Conservation (phyloP, 2,888 invertebrate species). For the Yponomeuta malinellus region DNA sequence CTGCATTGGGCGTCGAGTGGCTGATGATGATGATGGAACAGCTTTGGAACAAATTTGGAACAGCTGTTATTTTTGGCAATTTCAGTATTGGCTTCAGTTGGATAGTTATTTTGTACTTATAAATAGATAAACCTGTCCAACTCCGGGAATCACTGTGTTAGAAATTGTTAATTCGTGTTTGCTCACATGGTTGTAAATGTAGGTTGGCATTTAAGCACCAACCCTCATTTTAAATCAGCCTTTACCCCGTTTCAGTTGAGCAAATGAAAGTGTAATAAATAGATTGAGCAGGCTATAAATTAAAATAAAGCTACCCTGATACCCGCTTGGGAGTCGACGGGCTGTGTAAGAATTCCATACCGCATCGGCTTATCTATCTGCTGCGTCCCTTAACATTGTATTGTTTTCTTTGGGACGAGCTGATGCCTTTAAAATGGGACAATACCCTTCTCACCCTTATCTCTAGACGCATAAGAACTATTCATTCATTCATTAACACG, state of each 20-base stretch:
- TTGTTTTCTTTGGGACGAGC: constrained; percentile 3
- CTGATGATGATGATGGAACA: too few relatives aligned
- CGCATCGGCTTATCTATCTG: constrained; percentile 4
- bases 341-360: constrained; percentile 1
- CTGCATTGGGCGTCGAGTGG: too few relatives aligned
- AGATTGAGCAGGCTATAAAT: constrained; percentile 12
- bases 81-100: too few relatives aligned
- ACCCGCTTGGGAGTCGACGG: background rate
- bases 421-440: background rate
- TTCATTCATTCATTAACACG: background rate
- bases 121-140: too few relatives aligned
- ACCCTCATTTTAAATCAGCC: too few relatives aligned
- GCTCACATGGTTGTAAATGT: too few relatives aligned
- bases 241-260: background rate
- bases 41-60: too few relatives aligned
- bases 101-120: too few relatives aligned
- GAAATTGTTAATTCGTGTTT: too few relatives aligned
- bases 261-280: constrained; percentile 8
- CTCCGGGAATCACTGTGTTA: too few relatives aligned
- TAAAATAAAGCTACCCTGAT: constrained; percentile 12
- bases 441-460: background rate
- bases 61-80: too few relatives aligned
- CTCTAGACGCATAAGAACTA: background rate
- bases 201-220: too few relatives aligned
- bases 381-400: background rate